Conservation (phyloP, 2,888 invertebrate genomes). For the Camptogramma bilineatum region DNA sequence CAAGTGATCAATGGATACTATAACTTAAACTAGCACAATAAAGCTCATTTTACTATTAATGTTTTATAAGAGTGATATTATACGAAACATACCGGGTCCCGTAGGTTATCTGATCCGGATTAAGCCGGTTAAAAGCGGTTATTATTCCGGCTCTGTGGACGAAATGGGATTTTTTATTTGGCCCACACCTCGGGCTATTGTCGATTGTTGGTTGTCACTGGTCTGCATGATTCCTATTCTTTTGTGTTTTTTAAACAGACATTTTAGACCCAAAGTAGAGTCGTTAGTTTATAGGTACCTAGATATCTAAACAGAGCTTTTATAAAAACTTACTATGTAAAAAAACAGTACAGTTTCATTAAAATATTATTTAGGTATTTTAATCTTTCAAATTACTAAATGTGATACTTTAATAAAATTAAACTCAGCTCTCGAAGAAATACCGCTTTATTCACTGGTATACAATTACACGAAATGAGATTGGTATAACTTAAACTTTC, state of each 20-base stretch:
- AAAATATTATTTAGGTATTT: no score
- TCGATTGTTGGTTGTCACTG: constrained; percentile 61
- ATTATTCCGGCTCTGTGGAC: constrained; percentile 79
- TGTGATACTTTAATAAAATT: no score
- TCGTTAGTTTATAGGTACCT: constrained; percentile 17
- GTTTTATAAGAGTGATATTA: background rate
- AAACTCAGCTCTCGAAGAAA: no score
- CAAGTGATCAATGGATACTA: background rate
- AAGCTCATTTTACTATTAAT: constrained; percentile 4
- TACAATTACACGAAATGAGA: no score
- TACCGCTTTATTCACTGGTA: no score
- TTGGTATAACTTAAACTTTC: no score
- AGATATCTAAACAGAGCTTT: background rate
- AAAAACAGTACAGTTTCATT: background rate
- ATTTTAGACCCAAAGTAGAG: constrained; percentile 17
- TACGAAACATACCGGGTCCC: constrained; percentile 17
- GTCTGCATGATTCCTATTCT: constrained; percentile 54
- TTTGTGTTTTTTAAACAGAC: constrained; percentile 40
- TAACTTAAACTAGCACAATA: background rate
- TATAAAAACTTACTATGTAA: background rate
- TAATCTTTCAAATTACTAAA: no score
- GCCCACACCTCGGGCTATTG: constrained; percentile 77
- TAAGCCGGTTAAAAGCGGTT: constrained; percentile 80
- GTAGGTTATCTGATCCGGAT: constrained; percentile 79
- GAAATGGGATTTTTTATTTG: constrained; percentile 78